Evolutionary conservation across 2,888 invertebrate species (phyloP), one percentile per base, ranked within the genome.

Genomic region (Thelaira solivaga): DNA sequence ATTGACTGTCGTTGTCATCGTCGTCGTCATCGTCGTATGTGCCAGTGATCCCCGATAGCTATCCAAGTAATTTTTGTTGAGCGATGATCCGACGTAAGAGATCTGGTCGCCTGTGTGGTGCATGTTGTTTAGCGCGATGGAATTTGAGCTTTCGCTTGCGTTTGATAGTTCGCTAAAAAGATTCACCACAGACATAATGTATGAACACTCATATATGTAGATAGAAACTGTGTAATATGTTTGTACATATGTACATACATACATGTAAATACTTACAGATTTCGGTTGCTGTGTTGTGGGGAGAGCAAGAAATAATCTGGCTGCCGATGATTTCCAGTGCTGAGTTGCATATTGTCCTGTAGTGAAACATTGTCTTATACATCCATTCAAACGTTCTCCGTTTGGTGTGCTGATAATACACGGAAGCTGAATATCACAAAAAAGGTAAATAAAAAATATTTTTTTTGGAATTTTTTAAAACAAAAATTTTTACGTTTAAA

Each of bases 71-170:
- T 80, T 89, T 89, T 86, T 90, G 89, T 82, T 90, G 89, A 84
- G 89, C 89, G 85, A 90, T 89, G 85, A 89, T 89, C 80, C 89
- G 88, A 82, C 88, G 87, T 84, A 89, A 86, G 83, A 89, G 84
- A 77, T 88, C 89, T 81, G 89, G 89, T 88, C 89, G 84, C 74
- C 89, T 91, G 89, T 93, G 92, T 91, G 94, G 94, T 90, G 93
- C 94, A 90, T 95, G 95, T 90, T 94, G 93, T 90, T 96, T 96
- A 92, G 94, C 93, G 92, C 95, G 92, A 90, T 95, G 93, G 92
- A 96, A 95, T 90, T 94, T 94, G 90, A 94, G 92, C 90, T 89
- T 89, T 86, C 88, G 86, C 68, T 85, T 88, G 82, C 89, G 88
- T 83, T 89, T 89, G 80, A 84, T 81, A 75, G 81, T 84, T 88